Percentiles rank a stretch among this genome's conserved stretches.
phyloP scores from a whole-genome alignment of 1,140 invertebrate genomes.

The Capitella teleta region DNA sequence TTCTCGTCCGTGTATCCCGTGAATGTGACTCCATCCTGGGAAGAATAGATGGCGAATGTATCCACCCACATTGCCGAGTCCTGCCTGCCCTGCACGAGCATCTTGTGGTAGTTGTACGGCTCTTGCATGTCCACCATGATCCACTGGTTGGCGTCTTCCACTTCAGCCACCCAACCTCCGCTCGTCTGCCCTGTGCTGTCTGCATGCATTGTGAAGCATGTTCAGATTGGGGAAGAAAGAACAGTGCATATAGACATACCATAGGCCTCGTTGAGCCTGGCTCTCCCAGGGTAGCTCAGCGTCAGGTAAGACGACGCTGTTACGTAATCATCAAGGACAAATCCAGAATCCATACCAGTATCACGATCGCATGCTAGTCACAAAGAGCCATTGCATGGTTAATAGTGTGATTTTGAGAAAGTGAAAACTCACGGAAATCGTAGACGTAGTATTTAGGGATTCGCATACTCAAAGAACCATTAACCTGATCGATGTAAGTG shows the following conservation, averaged over 20 bases:
- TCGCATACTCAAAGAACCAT: constrained; percentile 13
- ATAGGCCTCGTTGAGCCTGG: constrained; percentile 14
- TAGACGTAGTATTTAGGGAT: constrained; percentile 18
- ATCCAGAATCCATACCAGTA: constrained; percentile 18
- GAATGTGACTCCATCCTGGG: constrained; percentile 14
- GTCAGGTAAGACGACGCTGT: constrained; percentile 16
- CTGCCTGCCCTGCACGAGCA: constrained; percentile 23
- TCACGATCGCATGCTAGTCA: constrained; percentile 12
- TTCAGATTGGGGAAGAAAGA: neutral
- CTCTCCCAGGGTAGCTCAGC: constrained; percentile 11
- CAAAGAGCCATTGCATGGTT: constrained; percentile 12
- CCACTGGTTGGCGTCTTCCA: constrained; percentile 19
- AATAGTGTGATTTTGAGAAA: neutral
- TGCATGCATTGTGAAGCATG: neutral
- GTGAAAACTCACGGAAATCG: constrained; percentile 14
- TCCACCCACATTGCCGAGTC: constrained; percentile 26
- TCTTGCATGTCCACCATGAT: constrained; percentile 19
- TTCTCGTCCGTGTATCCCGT: constrained; percentile 12
- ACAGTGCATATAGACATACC: neutral
- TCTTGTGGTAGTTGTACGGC: constrained; percentile 15
- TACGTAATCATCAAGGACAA: constrained; percentile 17
- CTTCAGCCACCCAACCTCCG: constrained; percentile 22
- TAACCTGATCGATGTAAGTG: constrained; percentile 12
- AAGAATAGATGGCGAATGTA: constrained; percentile 17
- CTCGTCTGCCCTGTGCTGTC: constrained; percentile 5